Conservation (phyloP, 2,888 invertebrate species). For the Leucophenga montana region DNA sequence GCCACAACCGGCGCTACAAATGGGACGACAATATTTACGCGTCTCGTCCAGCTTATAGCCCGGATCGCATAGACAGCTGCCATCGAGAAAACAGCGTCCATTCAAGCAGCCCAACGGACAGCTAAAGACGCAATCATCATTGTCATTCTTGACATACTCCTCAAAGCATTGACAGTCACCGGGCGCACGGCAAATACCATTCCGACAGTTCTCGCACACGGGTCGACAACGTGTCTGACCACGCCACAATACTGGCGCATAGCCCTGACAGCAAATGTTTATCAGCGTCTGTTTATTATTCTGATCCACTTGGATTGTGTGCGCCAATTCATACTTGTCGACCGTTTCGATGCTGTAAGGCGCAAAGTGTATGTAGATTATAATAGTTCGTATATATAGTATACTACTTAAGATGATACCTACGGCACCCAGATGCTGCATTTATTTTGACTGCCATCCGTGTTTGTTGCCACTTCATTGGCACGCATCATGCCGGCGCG, state of each 20-base stretch:
- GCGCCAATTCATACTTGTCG: slow-evolving; percentile 57
- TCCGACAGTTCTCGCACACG: slow-evolving; percentile 57
- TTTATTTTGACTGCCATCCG: slow-evolving; percentile 49
- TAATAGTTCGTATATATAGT: background rate
- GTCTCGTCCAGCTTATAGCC: slow-evolving; percentile 77
- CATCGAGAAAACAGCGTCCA: slow-evolving; percentile 76
- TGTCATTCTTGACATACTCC: slow-evolving; percentile 67
- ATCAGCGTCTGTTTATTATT: slow-evolving; percentile 77
- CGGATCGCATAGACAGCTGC: slow-evolving; percentile 79
- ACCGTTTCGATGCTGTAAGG: slow-evolving; percentile 56
- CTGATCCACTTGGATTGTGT: slow-evolving; percentile 65
- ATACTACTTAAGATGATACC: slow-evolving; percentile 44
- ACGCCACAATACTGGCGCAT: slow-evolving; percentile 60
- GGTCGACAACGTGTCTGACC: slow-evolving; percentile 60
- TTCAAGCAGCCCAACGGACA: slow-evolving; percentile 76
- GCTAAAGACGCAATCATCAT: slow-evolving; percentile 68
- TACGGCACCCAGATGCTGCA: slow-evolving; percentile 69
- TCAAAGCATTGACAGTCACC: slow-evolving; percentile 67
- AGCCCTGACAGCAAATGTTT: slow-evolving; percentile 83
- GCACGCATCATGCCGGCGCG: slow-evolving; percentile 13
- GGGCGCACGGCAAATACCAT: slow-evolving; percentile 65
- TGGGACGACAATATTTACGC: slow-evolving; percentile 78
- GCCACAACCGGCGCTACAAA: slow-evolving; percentile 73
- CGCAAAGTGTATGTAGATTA: too few relatives aligned
- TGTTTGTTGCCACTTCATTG: background rate